These are phyloP conservation scores for Xyrichtys novacula DNA, from an alignment of 2,797 vertebrate genomes.

Conservation along the genomic window DNA sequence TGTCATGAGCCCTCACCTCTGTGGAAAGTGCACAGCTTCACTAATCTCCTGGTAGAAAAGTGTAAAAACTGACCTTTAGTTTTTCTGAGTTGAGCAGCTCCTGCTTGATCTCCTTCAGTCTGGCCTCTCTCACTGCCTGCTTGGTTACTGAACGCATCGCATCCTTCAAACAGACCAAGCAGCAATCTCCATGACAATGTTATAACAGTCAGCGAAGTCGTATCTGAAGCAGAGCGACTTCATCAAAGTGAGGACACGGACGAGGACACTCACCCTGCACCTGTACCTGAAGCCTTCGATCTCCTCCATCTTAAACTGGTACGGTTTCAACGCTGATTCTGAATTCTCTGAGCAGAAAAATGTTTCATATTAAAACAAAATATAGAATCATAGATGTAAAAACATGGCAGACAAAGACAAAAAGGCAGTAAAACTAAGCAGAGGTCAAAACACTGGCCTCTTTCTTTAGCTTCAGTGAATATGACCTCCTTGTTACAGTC, in stretches of 20 bases:
- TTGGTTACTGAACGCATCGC: slow-evolving; percentile 96
- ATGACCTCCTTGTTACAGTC: too few species aligned
- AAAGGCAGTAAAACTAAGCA: too few species aligned
- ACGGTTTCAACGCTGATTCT: slow-evolving; percentile 84
- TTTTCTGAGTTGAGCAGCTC: slow-evolving; percentile 95
- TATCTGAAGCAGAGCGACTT: neutral
- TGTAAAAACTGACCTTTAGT: slow-evolving; percentile 86
- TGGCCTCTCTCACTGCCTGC: slow-evolving; percentile 92
- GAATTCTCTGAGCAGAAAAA: slow-evolving; percentile 71
- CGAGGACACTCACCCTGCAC: slow-evolving; percentile 86
- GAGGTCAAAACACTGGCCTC: too few species aligned
- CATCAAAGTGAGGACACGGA: neutral
- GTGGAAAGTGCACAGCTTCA: too few species aligned
- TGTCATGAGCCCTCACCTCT: too few species aligned
- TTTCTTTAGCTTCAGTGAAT: too few species aligned
- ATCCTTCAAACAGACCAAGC: slow-evolving; percentile 81
- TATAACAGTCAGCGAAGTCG: neutral
- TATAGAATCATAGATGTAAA: neutral
- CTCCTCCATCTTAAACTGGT: slow-evolving; percentile 91
- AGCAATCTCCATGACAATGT: neutral
- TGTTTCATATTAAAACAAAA: neutral
- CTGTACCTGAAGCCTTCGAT: slow-evolving; percentile 94
- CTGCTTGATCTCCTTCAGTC: slow-evolving; percentile 94
- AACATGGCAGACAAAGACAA: neutral
- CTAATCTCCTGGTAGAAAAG: too few species aligned